Evolutionary conservation across 2,797 vertebrate genomes (phyloP).

Genomic region (Esox masquinongy): DNA sequence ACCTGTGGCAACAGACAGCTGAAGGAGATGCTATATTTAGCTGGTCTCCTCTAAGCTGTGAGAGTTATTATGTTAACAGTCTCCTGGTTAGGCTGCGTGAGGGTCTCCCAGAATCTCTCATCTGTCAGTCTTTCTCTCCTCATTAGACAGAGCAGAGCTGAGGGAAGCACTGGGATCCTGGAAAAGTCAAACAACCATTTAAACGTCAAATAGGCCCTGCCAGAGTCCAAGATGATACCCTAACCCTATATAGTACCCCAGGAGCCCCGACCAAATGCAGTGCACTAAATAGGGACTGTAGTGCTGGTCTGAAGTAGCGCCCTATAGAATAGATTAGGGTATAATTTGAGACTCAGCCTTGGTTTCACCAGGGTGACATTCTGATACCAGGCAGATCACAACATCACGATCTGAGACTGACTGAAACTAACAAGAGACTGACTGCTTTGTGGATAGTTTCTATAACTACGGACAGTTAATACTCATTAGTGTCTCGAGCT

Average conservation of each 20-base stretch:
- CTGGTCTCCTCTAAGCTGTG: not conserved
- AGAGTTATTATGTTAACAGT: constrained; percentile 1
- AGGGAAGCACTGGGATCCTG: constrained; percentile 40
- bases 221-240: too few species aligned
- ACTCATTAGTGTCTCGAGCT: too few species aligned
- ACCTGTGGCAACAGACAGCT: constrained; percentile 49
- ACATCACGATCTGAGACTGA: constrained; percentile 26
- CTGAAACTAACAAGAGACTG: too few species aligned
- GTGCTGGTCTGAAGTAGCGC: too few species aligned
- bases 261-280: too few species aligned
- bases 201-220: constrained; percentile 35
- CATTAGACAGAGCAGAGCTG: constrained; percentile 37
- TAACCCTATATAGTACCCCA: too few species aligned
- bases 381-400: constrained; percentile 33
- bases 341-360: too few species aligned
- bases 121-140: constrained; percentile 42
- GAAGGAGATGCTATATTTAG: constrained; percentile 47
- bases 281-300: too few species aligned
- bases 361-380: constrained; percentile 27
- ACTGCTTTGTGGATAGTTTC: too few species aligned
- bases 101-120: constrained; percentile 21
- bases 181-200: constrained; percentile 56
- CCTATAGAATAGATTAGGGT: too few species aligned
- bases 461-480: too few species aligned
- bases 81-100: constrained; percentile 14